Conservation (phyloP, 1,140 invertebrate species). For the Drosophila subpulchrella region DNA sequence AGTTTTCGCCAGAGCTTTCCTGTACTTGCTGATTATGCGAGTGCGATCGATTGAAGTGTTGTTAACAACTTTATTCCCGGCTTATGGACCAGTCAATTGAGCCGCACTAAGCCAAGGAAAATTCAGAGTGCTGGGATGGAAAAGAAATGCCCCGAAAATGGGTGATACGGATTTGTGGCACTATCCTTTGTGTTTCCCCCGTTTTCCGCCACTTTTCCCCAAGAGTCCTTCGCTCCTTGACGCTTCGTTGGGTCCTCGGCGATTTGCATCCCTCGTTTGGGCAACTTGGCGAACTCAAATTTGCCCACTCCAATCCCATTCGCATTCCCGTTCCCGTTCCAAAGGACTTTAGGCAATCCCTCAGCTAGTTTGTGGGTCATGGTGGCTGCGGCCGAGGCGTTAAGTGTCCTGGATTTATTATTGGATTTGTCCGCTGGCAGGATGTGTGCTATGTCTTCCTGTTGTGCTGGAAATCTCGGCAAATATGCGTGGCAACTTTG, state of each 20-base stretch:
- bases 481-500: conserved; percentile 71
- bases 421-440: conserved; percentile 70
- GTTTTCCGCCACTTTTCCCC: conserved; percentile 4
- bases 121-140: conserved; percentile 10
- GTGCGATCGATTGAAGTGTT: conserved; percentile 5
- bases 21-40: conserved; percentile 3
- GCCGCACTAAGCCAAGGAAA: conserved; percentile 35
- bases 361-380: conserved; percentile 73
- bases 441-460: conserved; percentile 72
- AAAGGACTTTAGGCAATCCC: conserved; percentile 35
- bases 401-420: conserved; percentile 82
- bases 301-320: not conserved
- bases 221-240: conserved; percentile 48
- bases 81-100: conserved; percentile 34
- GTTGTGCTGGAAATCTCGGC: conserved; percentile 65
- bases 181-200: conserved; percentile 1
- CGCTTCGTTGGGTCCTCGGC: conserved; percentile 66
- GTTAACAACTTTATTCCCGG: conserved; percentile 14
- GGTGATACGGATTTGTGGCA: conserved; percentile 64
- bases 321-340: not conserved
- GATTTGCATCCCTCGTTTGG: conserved; percentile 64
- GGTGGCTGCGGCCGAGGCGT: conserved; percentile 74
- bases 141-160: conserved; percentile 50
- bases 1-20: not conserved
- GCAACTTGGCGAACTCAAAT: conserved; percentile 24